phyloP scores from a whole-genome alignment of 53 echinoderm and acorn worm species.

The Mesocentrotus franciscanus region DNA sequence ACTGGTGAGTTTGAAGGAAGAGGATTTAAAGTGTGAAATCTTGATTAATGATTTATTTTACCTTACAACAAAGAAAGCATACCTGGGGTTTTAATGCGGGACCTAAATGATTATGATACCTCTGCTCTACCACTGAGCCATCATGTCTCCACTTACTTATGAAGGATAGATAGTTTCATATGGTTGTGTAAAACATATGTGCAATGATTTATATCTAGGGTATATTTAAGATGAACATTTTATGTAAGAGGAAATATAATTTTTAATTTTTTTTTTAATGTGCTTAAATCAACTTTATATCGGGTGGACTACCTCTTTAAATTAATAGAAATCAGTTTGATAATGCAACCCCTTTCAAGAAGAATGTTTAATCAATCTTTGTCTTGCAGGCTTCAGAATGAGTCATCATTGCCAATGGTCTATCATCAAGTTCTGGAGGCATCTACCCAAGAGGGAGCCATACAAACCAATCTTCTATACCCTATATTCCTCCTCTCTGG shows the following conservation, averaged over 20 bases:
- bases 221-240: too few species aligned
- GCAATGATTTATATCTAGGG: too few species aligned
- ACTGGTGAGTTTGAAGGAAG: conserved; percentile 32
- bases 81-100: neutral
- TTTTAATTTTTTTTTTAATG: too few species aligned
- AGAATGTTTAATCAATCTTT: neutral
- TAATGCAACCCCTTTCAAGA: neutral
- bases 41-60: neutral
- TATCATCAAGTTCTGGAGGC: conserved; percentile 94
- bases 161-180: too few species aligned
- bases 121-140: too few species aligned
- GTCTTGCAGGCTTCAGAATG: conserved; percentile 82
- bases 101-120: too few species aligned
- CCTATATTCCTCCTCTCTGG: conserved; percentile 92
- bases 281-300: too few species aligned
- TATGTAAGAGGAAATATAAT: too few species aligned
- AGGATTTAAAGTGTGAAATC: too few species aligned
- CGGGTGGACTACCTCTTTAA: too few species aligned
- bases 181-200: too few species aligned
- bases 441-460: conserved; percentile 70
- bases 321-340: too few species aligned
- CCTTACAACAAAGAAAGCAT: neutral
- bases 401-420: conserved; percentile 76
- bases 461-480: conserved; percentile 86
- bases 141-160: neutral